phyloP scores from a whole-genome alignment of 2,113 vertebrate species.

The Chionodraco myersi region DNA sequence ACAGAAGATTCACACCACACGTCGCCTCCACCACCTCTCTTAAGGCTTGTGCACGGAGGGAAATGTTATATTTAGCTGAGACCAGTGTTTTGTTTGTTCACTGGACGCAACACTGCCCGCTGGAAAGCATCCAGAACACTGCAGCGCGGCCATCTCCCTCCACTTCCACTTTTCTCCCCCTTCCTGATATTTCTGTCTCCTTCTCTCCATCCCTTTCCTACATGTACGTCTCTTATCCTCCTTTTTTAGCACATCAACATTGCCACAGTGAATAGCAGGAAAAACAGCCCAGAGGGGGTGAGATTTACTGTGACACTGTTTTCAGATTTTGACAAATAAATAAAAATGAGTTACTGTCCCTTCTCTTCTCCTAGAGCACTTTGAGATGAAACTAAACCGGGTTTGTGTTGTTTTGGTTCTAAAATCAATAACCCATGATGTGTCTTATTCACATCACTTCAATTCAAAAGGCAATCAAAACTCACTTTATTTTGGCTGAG shows the following conservation, averaged over 20 bases:
- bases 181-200: slow-evolving; percentile 17
- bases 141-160: slow-evolving; percentile 58
- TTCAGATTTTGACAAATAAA: slow-evolving; percentile 28
- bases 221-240: neutral
- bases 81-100: slow-evolving; percentile 81
- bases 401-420: slow-evolving; percentile 10
- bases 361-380: slow-evolving; percentile 10
- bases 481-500: neutral
- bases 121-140: slow-evolving; percentile 78
- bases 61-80: slow-evolving; percentile 83
- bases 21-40: slow-evolving; percentile 30
- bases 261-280: slow-evolving; percentile 2
- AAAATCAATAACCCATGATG: neutral
- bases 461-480: slow-evolving; percentile 24
- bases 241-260: slow-evolving; percentile 44
- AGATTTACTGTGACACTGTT: slow-evolving; percentile 54
- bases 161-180: slow-evolving; percentile 4
- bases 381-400: neutral
- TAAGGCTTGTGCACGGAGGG: slow-evolving; percentile 57
- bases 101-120: slow-evolving; percentile 76
- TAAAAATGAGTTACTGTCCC: neutral
- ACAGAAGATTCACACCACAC: slow-evolving; percentile 12
- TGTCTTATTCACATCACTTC: slow-evolving; percentile 6
- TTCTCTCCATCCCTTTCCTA: slow-evolving; percentile 7
- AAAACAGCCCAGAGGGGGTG: slow-evolving; percentile 8